Evolutionary conservation across 2,888 invertebrate species (phyloP).

Genomic region (Aspidapion aeneum): DNA sequence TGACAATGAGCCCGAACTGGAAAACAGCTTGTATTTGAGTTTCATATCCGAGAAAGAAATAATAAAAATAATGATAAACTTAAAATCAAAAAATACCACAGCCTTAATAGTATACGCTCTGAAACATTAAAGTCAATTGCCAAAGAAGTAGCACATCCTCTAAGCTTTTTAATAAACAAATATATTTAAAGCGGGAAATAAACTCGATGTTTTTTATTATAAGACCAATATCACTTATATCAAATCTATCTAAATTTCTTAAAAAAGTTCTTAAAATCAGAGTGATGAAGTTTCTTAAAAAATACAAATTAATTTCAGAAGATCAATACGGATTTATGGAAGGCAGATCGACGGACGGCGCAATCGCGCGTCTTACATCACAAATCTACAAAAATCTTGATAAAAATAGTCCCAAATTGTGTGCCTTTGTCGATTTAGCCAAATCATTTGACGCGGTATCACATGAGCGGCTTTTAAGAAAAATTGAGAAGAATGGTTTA

Average conservation of each 20-base stretch:
- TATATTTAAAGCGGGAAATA: neutral
- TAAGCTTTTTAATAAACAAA: neutral
- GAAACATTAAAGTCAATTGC: neutral
- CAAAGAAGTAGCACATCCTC: neutral
- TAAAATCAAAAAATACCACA: neutral
- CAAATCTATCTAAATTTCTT: neutral
- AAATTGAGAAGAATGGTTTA: neutral
- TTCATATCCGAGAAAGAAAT: neutral
- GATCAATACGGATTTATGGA: neutral
- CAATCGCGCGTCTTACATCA: neutral
- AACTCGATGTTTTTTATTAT: neutral
- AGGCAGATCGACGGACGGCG: neutral
- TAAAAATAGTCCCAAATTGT: neutral
- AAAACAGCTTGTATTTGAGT: neutral
- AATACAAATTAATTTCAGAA: neutral
- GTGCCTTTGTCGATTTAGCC: neutral
- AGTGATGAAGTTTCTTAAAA: neutral
- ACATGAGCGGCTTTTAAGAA: neutral
- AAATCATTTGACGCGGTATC: neutral
- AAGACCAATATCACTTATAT: neutral
- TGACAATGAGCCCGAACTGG: neutral
- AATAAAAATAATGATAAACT: neutral
- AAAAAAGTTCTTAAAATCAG: neutral
- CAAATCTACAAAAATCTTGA: neutral
- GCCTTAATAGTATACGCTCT: neutral